Percentiles rank a stretch among this genome's conserved stretches.
phyloP scores from a whole-genome alignment of 2,888 invertebrate genomes.

The Troides aeacus region DNA sequence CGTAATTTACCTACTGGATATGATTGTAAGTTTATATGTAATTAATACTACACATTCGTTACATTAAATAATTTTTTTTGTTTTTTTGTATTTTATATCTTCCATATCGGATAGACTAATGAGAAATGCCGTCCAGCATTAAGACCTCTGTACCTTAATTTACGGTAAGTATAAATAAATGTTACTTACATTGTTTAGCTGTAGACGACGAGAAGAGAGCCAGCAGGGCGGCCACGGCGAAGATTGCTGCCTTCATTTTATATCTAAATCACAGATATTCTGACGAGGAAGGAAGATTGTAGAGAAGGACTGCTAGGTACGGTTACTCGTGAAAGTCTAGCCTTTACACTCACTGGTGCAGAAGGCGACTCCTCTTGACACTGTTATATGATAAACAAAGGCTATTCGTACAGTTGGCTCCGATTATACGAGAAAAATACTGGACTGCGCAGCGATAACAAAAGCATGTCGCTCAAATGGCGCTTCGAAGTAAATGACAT shows the following conservation, averaged over 20 bases:
- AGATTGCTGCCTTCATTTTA: slow-evolving; percentile 80
- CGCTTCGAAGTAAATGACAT: slow-evolving; percentile 48
- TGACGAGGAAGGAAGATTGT: slow-evolving; percentile 52
- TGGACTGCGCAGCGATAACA: slow-evolving; percentile 73
- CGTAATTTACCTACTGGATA: too few species aligned
- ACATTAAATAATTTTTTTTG: too few species aligned
- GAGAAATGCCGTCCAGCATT: too few species aligned
- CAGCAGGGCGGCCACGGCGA: slow-evolving; percentile 72
- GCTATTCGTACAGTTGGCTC: slow-evolving; percentile 53
- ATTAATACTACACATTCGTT: too few species aligned
- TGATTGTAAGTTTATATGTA: too few species aligned
- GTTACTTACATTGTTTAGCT: slow-evolving; percentile 84
- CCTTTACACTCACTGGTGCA: slow-evolving; percentile 97
- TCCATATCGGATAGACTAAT: too few species aligned
- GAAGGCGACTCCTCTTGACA: slow-evolving; percentile 84
- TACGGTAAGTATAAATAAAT: slow-evolving; percentile 35
- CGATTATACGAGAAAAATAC: slow-evolving; percentile 60
- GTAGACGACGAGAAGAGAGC: slow-evolving; percentile 73
- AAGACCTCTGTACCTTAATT: too few species aligned
- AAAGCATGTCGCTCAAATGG: slow-evolving; percentile 63
- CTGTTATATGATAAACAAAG: slow-evolving; percentile 56
- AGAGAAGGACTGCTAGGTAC: slow-evolving; percentile 34
- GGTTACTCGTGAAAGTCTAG: slow-evolving; percentile 68
- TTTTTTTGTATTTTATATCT: too few species aligned
- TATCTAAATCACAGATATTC: slow-evolving; percentile 74